Evolutionary conservation across 2,797 vertebrate genomes (phyloP).

Genomic region (Enteromius mattozi): DNA sequence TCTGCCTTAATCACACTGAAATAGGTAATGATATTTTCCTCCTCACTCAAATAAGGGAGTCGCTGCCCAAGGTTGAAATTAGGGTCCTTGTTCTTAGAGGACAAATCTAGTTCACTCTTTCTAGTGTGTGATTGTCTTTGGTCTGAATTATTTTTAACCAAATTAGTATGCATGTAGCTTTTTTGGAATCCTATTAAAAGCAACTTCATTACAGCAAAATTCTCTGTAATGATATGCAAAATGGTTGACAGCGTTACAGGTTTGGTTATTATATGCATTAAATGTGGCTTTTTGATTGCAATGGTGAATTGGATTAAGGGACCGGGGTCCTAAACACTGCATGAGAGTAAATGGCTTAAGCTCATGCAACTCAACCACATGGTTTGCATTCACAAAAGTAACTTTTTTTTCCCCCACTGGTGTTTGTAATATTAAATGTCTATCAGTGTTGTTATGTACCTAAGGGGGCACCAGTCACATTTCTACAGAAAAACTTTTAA

Average conservation of each 20-base stretch:
- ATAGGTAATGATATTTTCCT: constrained; percentile 73
- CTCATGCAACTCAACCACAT: constrained; percentile 56
- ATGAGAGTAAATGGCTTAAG: constrained; percentile 70
- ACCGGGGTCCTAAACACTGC: constrained; percentile 67
- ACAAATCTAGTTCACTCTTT: constrained; percentile 62
- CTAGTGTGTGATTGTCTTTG: constrained; percentile 69
- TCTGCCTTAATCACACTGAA: constrained; percentile 62
- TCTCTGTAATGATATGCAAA: constrained; percentile 73
- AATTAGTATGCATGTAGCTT: constrained; percentile 71
- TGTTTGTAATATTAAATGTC: background rate
- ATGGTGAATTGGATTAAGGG: constrained; percentile 78
- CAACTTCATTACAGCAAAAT: constrained; percentile 71
- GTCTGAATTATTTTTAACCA: constrained; percentile 74
- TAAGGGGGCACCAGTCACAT: background rate
- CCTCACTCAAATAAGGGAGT: constrained; percentile 58
- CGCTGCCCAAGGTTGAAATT: constrained; percentile 71
- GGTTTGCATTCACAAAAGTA: constrained; percentile 59
- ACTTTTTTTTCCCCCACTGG: too few relatives aligned
- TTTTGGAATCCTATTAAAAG: constrained; percentile 79
- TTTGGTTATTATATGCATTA: constrained; percentile 73
- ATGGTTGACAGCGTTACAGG: constrained; percentile 61
- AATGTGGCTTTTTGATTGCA: constrained; percentile 77
- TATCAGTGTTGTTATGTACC: background rate
- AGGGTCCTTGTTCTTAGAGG: constrained; percentile 66
- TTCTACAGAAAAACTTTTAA: background rate